Evolutionary conservation across 2,888 invertebrate genomes (phyloP), one percentile per base, ranked within the genome.

Genomic region (Caenorhabditis macrosperma): DNA sequence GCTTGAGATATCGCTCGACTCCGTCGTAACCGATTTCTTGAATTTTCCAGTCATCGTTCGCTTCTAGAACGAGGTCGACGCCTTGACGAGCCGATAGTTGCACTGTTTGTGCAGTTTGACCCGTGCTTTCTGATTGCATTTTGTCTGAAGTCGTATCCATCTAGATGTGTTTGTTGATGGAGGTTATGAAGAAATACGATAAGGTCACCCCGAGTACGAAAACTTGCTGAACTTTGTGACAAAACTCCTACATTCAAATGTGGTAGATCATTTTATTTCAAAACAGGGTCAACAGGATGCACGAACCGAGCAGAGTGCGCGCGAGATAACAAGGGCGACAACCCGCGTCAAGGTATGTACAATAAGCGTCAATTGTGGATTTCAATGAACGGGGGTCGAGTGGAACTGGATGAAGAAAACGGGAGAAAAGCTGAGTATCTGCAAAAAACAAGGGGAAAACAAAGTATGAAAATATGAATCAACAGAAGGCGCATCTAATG

Each of bases 401-500:
- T 26, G 35, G 44, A 44, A 41, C 48, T 35, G 20, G 30, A 60
- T 33, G 50, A 30, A 28, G 48, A 52, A 33, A 35, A 28, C 35
- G 54, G 52, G 55, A 64, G 24, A 17, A 17, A 44, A 77, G 30
- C n/a, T 68, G 79, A 79, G 78, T 72, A 78, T 78, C 78, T 48
- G 61, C 60, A 46, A 26, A 67, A 66, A 77, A 55, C 44, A 54
- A 54, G 55, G 33, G n/a, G 50, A 28, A 55, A 72, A 72, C 63
- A 74, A 63, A 30, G n/a, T 69, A 24, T 71, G 35, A 54, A 61
- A 63, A 46, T n/a, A 52, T 10, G 48, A 52, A 24, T 38, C n/a
- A 48, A 30, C 4, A 64, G 24, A 54, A 17, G 7, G 26, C 46
- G 22, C 26, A 52, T 50, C 85, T 90, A 92, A 78, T 92, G 92